phyloP scores from a whole-genome alignment of 2,113 vertebrate genomes.

The Oncorhynchus nerka region DNA sequence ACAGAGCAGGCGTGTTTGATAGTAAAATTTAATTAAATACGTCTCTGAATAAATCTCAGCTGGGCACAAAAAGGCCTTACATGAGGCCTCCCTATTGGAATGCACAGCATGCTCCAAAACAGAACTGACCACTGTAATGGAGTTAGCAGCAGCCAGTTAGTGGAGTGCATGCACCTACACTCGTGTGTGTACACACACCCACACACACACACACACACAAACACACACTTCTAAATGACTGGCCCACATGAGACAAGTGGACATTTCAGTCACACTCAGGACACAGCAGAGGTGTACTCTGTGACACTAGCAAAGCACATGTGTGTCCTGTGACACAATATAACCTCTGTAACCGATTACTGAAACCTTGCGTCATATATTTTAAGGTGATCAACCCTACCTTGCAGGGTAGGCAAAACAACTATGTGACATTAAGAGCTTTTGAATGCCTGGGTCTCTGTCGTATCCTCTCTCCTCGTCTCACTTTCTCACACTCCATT shows the following conservation, averaged over 20 bases:
- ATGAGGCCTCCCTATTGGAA: constrained; percentile 27
- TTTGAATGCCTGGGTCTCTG: no score
- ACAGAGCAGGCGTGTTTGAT: constrained; percentile 28
- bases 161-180: constrained; percentile 15
- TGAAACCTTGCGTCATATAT: no score
- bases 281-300: no score
- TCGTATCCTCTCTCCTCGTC: no score
- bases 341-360: no score
- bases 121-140: constrained; percentile 12
- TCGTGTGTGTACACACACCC: constrained; percentile 20
- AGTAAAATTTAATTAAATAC: constrained; percentile 33
- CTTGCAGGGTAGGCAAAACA: no score
- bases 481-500: no score
- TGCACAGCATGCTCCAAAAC: constrained; percentile 23
- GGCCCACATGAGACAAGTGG: background rate
- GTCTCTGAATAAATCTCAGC: constrained; percentile 29
- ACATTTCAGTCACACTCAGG: background rate
- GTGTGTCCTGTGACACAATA: background rate
- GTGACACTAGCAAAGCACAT: no score
- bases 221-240: background rate
- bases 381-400: no score
- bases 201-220: background rate
- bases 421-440: no score
- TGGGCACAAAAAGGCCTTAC: constrained; percentile 31
- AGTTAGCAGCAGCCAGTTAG: background rate